Conservation (phyloP, 2,888 invertebrate species). For the Phymatocera aterrima region DNA sequence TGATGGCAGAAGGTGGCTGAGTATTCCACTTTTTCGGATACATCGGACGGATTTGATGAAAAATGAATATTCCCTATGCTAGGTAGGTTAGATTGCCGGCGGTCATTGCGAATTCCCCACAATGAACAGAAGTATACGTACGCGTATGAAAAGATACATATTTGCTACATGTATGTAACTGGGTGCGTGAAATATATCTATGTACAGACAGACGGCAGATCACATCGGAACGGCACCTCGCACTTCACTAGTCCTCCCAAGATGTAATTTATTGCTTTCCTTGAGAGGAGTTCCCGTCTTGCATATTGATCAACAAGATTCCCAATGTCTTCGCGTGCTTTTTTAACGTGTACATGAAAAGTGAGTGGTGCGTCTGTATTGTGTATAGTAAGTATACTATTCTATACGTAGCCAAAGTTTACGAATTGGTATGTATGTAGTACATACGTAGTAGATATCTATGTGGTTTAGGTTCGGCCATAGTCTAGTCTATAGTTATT, state of each 20-base stretch:
- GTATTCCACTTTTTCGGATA: too few species aligned
- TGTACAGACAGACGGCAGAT: not conserved
- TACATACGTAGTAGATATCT: not conserved
- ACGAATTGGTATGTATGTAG: too few species aligned
- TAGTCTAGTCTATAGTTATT: not conserved
- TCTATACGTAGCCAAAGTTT: too few species aligned
- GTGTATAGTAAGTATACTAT: too few species aligned
- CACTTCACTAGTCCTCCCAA: not conserved
- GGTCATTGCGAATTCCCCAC: too few species aligned
- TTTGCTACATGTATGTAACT: not conserved
- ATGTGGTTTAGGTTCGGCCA: too few species aligned
- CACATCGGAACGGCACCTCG: not conserved
- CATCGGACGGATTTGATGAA: too few species aligned
- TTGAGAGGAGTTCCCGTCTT: not conserved
- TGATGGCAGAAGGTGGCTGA: too few species aligned
- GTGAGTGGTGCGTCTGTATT: not conserved
- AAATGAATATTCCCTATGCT: too few species aligned
- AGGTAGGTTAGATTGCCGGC: too few species aligned
- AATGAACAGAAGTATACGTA: too few species aligned
- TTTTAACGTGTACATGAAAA: conserved; percentile 4
- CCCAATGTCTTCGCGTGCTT: conserved; percentile 23
- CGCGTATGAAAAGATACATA: too few species aligned
- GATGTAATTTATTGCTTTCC: conserved; percentile 1
- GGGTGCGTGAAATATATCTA: not conserved
- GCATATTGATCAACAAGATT: conserved; percentile 33